phyloP scores from a whole-genome alignment of 2,888 invertebrate genomes.

The Congeria kusceri region DNA sequence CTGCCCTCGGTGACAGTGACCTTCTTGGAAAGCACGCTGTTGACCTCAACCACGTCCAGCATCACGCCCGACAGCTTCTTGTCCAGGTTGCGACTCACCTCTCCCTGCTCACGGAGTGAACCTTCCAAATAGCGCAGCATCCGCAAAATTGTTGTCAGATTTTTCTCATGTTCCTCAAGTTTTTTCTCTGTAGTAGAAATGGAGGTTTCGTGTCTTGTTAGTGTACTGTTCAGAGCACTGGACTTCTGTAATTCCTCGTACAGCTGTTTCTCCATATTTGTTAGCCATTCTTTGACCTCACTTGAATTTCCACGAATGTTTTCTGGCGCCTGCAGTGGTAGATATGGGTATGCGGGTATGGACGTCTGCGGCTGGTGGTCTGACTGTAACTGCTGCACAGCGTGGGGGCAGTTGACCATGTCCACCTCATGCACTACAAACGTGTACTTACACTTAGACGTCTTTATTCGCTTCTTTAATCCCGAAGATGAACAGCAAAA shows the following conservation, averaged over 20 bases:
- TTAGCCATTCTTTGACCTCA: constrained; percentile 54
- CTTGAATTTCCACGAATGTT: constrained; percentile 4
- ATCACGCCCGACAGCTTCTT: constrained; percentile 82
- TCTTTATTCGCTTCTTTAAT: constrained; percentile 40
- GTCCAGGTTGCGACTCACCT: constrained; percentile 76
- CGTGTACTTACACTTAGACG: constrained; percentile 71
- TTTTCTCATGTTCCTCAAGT: constrained; percentile 69
- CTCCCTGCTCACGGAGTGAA: constrained; percentile 70
- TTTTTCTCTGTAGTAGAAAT: constrained; percentile 70
- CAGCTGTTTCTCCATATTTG: constrained; percentile 65
- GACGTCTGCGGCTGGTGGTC: constrained; percentile 45
- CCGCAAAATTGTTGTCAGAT: constrained; percentile 75
- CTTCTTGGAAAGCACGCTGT: constrained; percentile 76
- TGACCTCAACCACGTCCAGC: constrained; percentile 82
- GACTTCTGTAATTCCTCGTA: constrained; percentile 74
- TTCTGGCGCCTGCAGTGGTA: constrained; percentile 8
- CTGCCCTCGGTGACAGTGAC: constrained; percentile 59
- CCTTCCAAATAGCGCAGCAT: constrained; percentile 76
- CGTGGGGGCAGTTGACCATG: constrained; percentile 70
- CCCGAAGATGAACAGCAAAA: constrained; percentile 8
- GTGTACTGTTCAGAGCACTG: constrained; percentile 74
- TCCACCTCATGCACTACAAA: constrained; percentile 80
- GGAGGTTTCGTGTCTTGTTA: constrained; percentile 72
- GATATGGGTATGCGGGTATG: constrained; percentile 5
- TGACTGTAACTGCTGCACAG: constrained; percentile 62